phyloP scores from a whole-genome alignment of 2,797 vertebrate genomes.

The Sebastes taczanowskii region DNA sequence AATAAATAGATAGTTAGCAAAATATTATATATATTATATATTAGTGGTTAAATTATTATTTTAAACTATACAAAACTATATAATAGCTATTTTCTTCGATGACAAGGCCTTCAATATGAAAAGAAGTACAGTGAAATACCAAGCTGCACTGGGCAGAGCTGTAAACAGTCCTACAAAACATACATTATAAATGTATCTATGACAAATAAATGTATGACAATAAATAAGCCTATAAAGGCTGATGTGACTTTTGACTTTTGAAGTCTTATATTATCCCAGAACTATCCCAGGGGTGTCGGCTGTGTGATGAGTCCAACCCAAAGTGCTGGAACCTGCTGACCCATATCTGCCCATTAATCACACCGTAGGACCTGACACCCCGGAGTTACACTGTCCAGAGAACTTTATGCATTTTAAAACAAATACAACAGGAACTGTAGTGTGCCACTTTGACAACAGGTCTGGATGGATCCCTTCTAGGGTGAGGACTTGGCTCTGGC shows the following conservation, averaged over 20 bases:
- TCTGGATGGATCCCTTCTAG: slow-evolving; percentile 44
- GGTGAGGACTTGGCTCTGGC: slow-evolving; percentile 52
- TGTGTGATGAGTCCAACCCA: background rate
- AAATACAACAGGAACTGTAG: slow-evolving; percentile 72
- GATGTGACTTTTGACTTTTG: slow-evolving; percentile 3
- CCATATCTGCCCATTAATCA: background rate
- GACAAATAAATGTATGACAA: slow-evolving; percentile 9
- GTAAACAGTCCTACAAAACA: slow-evolving; percentile 31
- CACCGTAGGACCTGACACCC: background rate
- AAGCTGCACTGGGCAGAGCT: slow-evolving; percentile 16
- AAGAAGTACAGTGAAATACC: background rate
- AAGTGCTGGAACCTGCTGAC: background rate
- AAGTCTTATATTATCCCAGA: background rate
- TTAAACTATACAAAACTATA: slow-evolving; percentile 33
- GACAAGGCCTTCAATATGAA: slow-evolving; percentile 30
- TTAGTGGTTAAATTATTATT: slow-evolving; percentile 8
- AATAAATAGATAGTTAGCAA: slow-evolving; percentile 45
- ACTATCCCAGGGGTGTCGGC: background rate
- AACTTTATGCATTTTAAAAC: slow-evolving; percentile 81
- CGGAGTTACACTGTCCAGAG: background rate
- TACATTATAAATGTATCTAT: background rate
- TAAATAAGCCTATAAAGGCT: slow-evolving; percentile 27
- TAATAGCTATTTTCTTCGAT: slow-evolving; percentile 23
- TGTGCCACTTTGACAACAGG: slow-evolving; percentile 27
- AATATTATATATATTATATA: slow-evolving; percentile 8